phyloP scores from a whole-genome alignment of 2,113 vertebrate genomes.

The Bucco capensis region DNA sequence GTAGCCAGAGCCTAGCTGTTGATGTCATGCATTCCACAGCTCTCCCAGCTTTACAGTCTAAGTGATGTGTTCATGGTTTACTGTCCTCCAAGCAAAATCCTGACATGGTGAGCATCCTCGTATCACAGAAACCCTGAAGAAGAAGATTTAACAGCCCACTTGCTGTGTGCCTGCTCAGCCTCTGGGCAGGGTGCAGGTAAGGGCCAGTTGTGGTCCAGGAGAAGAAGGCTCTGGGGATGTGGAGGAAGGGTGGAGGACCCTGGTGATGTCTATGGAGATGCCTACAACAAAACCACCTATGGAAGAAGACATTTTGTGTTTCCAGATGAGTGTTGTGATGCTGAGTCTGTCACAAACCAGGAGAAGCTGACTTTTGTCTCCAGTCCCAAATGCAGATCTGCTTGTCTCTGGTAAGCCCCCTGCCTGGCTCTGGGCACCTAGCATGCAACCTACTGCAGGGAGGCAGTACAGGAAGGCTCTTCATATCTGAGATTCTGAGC shows the following conservation, averaged over 20 bases:
- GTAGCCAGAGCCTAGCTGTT: background rate
- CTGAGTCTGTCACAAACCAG: background rate
- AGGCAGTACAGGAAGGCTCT: background rate
- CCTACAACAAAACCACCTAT: fast-evolving
- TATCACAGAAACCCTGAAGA: background rate
- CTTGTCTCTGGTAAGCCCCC: too few relatives aligned
- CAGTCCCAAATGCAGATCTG: background rate
- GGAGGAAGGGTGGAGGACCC: background rate
- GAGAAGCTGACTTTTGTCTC: background rate
- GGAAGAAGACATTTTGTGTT: background rate
- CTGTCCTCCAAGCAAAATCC: background rate
- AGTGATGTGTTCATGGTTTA: background rate
- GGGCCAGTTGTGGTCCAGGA: background rate
- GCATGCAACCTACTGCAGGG: background rate
- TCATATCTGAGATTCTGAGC: background rate
- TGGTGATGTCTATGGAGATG: background rate
- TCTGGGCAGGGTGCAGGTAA: background rate
- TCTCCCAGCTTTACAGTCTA: too few relatives aligned
- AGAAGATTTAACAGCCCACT: too few relatives aligned
- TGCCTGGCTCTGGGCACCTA: too few relatives aligned
- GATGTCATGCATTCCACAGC: fast-evolving
- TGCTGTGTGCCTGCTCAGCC: background rate
- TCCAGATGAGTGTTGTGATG: too few relatives aligned
- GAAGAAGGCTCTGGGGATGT: background rate
- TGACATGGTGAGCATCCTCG: background rate